Base-by-base conservation (phyloP, 2,113 vertebrate species). In the Anoplopoma fimbria region DNA sequence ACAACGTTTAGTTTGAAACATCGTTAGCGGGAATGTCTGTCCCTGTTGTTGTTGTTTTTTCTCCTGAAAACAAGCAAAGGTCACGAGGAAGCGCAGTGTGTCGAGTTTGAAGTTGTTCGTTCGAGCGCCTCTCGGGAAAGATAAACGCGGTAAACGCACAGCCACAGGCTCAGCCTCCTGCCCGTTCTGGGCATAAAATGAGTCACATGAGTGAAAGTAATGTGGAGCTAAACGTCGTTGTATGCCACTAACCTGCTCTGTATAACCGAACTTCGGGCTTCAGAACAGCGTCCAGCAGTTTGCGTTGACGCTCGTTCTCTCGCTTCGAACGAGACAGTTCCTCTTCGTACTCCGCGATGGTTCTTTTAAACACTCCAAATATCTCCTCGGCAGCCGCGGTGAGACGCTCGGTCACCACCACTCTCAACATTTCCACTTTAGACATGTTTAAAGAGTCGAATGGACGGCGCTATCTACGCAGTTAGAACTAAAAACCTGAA, bases 341-440 rank as follows among this genome's bases (percentile, higher is more conserved):
- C 23, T 45, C 69, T 36, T 85, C 83, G 23, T 53, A 85, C 34
- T 72, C 73, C 0, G 51, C 51, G 1, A 81, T 34, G n/a, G 60
- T 71, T 47, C 31, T 65, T 15, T 77, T 73, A 12, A 85, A 31
- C 27, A 72, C 40, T 8, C 10, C 34, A 9, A 65, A 67, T 31
- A 85, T 77, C 15, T 85, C 67, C 5, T 72, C 33, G 6, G 72
- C 73, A 0, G 83, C 83, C 34, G 60, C 78, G 0, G 15, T 53
- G 0, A 68, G 67, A 1, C 78, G 31, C 40, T 71, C 36, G 0
- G 1, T 33, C 49, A 73, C 45, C 38, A 29, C 0, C 14, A 1
- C 27, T 55, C 68, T 70, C 29, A 87, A 23, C 49, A 33, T 7
- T 0, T 51, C 36, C 0, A 17, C 47, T 36, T 33, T 40, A 1